Conservation (phyloP, 2,113 vertebrate genomes). For the Anser brachyrhynchus region DNA sequence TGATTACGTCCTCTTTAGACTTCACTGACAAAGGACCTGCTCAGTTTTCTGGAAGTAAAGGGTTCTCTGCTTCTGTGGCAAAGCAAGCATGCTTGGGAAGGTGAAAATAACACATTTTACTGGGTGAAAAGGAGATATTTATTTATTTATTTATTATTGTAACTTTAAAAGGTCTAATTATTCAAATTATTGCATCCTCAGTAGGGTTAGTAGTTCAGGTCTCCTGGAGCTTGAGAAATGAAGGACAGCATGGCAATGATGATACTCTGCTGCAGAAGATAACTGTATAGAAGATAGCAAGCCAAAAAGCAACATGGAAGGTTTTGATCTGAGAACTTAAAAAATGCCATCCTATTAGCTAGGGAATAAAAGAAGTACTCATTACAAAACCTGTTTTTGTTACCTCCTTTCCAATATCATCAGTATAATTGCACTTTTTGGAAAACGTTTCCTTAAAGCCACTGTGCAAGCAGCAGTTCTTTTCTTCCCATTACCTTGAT, state of each 20-base stretch:
- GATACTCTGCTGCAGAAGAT: background rate
- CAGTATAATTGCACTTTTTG: background rate
- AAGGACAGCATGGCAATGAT: background rate
- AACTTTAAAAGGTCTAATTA: background rate
- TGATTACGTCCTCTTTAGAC: background rate
- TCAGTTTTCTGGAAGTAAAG: background rate
- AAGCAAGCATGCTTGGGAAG: background rate
- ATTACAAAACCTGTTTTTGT: background rate
- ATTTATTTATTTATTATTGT: background rate
- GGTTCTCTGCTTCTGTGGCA: background rate
- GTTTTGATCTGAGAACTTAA: background rate
- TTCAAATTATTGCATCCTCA: background rate
- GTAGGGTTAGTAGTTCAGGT: background rate
- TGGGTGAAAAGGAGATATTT: background rate
- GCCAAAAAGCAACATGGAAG: background rate
- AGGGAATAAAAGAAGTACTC: background rate
- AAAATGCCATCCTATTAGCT: background rate
- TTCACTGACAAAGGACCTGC: background rate
- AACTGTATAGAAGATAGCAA: background rate
- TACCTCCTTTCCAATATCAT: background rate
- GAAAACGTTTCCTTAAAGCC: background rate
- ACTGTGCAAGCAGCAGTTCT: background rate
- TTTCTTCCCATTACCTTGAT: background rate
- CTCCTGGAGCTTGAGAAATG: background rate
- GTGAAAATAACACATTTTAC: background rate